A percentile compares a stretch with the other conserved stretches of the same genome.
phyloP scores from a whole-genome alignment of 2,113 vertebrate genomes.

The Siniperca chuatsi region DNA sequence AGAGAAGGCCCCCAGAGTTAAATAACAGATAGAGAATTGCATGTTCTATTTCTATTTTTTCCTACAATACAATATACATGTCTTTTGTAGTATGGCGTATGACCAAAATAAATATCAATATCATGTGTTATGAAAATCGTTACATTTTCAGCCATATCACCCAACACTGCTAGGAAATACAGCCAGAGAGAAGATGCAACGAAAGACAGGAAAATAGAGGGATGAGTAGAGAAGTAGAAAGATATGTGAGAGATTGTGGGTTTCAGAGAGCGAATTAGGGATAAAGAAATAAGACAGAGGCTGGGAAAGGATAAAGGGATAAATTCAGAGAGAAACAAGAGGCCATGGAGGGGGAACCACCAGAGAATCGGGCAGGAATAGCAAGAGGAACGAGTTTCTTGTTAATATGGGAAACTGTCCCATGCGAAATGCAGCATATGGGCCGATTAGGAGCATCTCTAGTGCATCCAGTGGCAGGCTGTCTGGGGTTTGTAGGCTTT shows the following conservation, averaged over 20 bases:
- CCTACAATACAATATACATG: too few species aligned
- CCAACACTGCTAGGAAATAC: background rate
- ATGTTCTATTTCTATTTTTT: too few species aligned
- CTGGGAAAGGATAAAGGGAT: background rate
- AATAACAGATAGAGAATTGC: too few species aligned
- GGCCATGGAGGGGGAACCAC: slow-evolving; percentile 7
- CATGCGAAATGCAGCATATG: slow-evolving; percentile 54
- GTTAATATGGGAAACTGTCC: slow-evolving; percentile 54
- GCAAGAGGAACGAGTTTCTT: slow-evolving; percentile 13
- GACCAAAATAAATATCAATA: background rate
- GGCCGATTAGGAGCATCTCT: slow-evolving; percentile 56
- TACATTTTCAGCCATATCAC: background rate
- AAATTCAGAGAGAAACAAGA: slow-evolving; percentile 18
- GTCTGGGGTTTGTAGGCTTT: slow-evolving; percentile 19
- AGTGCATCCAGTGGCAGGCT: slow-evolving; percentile 21
- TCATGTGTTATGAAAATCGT: background rate
- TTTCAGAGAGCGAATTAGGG: background rate
- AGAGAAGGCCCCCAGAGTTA: too few species aligned
- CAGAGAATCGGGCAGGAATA: slow-evolving; percentile 11
- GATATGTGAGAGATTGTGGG: background rate
- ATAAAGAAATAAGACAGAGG: background rate
- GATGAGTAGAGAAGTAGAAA: background rate
- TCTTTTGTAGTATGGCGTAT: background rate
- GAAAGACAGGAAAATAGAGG: background rate
- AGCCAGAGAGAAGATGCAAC: background rate